Percentiles rank a stretch among this genome's conserved stretches.
phyloP scores from a whole-genome alignment of 2,113 vertebrate genomes.

The Silurus glanis region DNA sequence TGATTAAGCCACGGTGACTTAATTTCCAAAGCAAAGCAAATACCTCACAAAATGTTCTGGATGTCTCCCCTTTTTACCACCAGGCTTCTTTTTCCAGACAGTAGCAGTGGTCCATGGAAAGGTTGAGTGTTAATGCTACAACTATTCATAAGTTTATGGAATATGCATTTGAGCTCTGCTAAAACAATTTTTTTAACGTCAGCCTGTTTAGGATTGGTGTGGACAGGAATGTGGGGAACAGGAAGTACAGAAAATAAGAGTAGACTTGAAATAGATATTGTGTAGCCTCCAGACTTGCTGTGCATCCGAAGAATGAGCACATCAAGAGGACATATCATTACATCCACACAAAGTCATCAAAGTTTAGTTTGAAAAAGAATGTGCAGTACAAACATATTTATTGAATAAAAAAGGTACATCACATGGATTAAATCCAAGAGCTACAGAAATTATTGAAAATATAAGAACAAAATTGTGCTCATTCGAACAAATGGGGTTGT shows the following conservation, averaged over 20 bases:
- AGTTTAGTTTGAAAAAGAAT: not conserved
- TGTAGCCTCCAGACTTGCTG: constrained; percentile 42
- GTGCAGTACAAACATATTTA: not conserved
- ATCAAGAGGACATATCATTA: not conserved
- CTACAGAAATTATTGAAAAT: not conserved
- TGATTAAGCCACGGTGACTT: constrained; percentile 53
- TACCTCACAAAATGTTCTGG: constrained; percentile 45
- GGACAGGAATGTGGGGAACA: constrained; percentile 24
- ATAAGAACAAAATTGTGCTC: not conserved
- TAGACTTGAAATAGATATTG: constrained; percentile 28
- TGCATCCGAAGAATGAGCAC: constrained; percentile 27
- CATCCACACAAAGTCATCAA: not conserved
- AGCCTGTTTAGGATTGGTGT: constrained; percentile 29
- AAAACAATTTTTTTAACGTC: constrained; percentile 45
- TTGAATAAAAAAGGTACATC: not conserved
- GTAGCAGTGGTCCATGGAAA: constrained; percentile 45
- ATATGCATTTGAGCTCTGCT: constrained; percentile 26
- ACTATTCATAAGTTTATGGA: constrained; percentile 25
- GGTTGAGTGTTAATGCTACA: not conserved
- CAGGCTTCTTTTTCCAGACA: constrained; percentile 25
- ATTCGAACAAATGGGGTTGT: not conserved
- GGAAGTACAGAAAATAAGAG: constrained; percentile 21
- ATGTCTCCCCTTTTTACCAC: not conserved
- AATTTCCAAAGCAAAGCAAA: constrained; percentile 33
- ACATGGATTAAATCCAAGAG: not conserved